phyloP scores from a whole-genome alignment of 1,140 invertebrate genomes.

The Ceratoteleas bidentatus region DNA sequence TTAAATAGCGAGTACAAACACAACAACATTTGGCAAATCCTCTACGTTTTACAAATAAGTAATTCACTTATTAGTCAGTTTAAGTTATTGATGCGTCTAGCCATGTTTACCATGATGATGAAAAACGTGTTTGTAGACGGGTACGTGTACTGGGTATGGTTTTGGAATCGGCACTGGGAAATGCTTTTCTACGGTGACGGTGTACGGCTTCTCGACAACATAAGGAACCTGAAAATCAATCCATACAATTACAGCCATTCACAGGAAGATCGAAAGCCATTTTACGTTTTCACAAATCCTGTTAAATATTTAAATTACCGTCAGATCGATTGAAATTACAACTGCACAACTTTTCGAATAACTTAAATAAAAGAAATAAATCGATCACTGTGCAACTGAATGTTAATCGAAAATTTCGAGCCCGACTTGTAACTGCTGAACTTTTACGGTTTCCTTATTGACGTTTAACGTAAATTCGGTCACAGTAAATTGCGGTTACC shows the following conservation, averaged over 20 bases:
- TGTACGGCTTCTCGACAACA: slow-evolving; percentile 88
- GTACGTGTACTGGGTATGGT: slow-evolving; percentile 90
- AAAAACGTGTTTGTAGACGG: slow-evolving; percentile 90
- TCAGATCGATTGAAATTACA: too few species aligned
- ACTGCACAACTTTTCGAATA: too few species aligned
- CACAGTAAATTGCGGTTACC: slow-evolving; percentile 63
- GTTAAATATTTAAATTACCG: too few species aligned
- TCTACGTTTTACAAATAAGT: slow-evolving; percentile 25
- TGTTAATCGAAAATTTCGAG: too few species aligned
- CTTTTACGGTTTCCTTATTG: background rate
- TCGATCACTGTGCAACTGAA: background rate
- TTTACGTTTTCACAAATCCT: background rate
- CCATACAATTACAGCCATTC: background rate
- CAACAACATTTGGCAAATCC: slow-evolving; percentile 39
- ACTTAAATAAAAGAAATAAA: background rate
- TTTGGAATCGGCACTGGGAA: slow-evolving; percentile 89
- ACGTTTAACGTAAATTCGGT: background rate
- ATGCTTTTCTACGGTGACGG: slow-evolving; percentile 89
- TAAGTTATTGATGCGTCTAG: slow-evolving; percentile 71
- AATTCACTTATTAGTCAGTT: slow-evolving; percentile 33
- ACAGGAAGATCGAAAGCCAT: background rate
- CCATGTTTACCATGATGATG: slow-evolving; percentile 83
- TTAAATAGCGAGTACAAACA: slow-evolving; percentile 32
- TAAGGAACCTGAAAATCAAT: slow-evolving; percentile 84
- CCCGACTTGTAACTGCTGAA: background rate